phyloP scores from a whole-genome alignment of 1,140 invertebrate genomes.

The Drosophila pectinifera region DNA sequence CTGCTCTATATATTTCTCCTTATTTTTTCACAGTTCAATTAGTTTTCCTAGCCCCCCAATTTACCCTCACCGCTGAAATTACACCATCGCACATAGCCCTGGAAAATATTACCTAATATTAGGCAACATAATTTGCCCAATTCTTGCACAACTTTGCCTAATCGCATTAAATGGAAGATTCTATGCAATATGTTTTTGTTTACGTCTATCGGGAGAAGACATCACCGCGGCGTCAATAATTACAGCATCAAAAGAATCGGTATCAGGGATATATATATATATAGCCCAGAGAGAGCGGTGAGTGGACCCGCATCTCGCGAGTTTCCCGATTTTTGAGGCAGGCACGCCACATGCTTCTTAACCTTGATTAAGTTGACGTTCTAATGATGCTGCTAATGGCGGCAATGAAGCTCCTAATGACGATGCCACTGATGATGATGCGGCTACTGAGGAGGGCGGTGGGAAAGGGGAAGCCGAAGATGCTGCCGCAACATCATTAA shows the following conservation, averaged over 20 bases:
- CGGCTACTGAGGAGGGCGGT: conserved; percentile 13
- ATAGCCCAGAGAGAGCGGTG: background rate
- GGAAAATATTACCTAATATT: conserved; percentile 36
- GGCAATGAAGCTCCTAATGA: conserved; percentile 47
- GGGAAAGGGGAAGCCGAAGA: conserved; percentile 33
- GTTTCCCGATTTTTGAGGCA: conserved; percentile 33
- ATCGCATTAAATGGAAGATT: conserved; percentile 49
- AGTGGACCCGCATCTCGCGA: conserved; percentile 23
- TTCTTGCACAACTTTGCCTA: conserved; percentile 63
- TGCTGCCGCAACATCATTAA: conserved; percentile 73
- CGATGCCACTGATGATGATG: conserved; percentile 44
- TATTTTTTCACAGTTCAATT: conserved; percentile 2
- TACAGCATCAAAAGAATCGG: conserved; percentile 48
- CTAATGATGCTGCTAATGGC: conserved; percentile 77
- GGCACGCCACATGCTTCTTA: conserved; percentile 70
- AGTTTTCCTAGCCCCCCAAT: background rate
- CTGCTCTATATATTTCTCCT: background rate
- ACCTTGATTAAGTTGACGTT: conserved; percentile 82
- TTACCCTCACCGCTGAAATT: conserved; percentile 1
- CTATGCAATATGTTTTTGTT: conserved; percentile 35
- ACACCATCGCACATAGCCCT: conserved; percentile 1
- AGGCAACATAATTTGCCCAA: conserved; percentile 37
- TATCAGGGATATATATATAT: conserved; percentile 30
- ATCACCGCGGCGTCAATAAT: conserved; percentile 41
- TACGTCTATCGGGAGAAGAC: conserved; percentile 24